Base-by-base conservation (phyloP, 2,888 invertebrate species). In the Pterostichus niger region DNA sequence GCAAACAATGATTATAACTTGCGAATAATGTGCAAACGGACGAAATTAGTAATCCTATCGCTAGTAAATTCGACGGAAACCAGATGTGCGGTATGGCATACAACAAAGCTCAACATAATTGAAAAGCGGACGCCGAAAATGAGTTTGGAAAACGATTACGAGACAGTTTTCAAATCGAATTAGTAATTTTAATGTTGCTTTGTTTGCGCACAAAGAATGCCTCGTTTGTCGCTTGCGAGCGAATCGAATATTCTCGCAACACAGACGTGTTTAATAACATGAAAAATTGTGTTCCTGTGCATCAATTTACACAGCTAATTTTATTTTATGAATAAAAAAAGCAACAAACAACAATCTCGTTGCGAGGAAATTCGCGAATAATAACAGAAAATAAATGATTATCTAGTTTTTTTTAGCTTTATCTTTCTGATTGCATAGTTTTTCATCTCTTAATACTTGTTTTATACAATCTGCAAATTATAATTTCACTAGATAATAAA, bases 141-240 rank as follows among this genome's bases (percentile, higher is more conserved):
- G 71, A 71, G 71, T 71, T 71, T 17, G 71, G 46, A 46, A 71
- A 71, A 71, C 71, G 71, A 71, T 71, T 71, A 71, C 71, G 46
- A 71, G 46, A 71, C 71, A 71, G 46, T 71, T 75, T 75, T 33
- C 75, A 75, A 75, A 75, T 75, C 75, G 52, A 75, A 75, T 75
- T 75, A 49, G 75, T 75, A 75, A 75, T 75, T 52, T 75, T 75
- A 75, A 75, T 75, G 31, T 52, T 31, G 75, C 75, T 52, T 44
- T 75, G 75, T 75, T 75, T 52, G 75, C 52, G 52, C 24, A 71
- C 46, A 75, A 75, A 75, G 75, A 52, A 71, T 46, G 10, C 46
- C 6, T 68, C 11, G 24, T 33, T n/a, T n/a, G 40, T 40, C 40
- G 44, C 31, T 17, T 44, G 35, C 68, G 44, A 71, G 40, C 64